These are phyloP conservation scores for Strix aluco DNA, from an alignment of 2,113 vertebrate species.

Conservation along the genomic window DNA sequence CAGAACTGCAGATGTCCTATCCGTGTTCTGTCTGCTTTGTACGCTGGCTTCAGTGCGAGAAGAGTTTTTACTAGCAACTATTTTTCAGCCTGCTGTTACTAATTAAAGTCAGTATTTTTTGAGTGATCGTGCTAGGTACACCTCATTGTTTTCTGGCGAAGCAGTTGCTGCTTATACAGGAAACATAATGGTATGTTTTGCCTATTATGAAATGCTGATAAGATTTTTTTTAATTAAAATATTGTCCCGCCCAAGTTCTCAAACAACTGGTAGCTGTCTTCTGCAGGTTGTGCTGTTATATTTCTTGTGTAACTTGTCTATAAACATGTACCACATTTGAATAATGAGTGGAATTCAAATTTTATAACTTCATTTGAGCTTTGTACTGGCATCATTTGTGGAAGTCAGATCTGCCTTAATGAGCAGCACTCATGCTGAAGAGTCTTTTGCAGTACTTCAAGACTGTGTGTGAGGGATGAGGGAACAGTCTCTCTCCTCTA, in stretches of 20 bases:
- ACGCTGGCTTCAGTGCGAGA: not conserved
- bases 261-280: not conserved
- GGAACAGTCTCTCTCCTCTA: not conserved
- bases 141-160: not conserved
- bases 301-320: constrained; percentile 48
- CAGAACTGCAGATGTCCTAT: not conserved
- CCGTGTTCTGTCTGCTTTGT: not conserved
- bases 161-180: not conserved
- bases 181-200: not conserved
- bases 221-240: not conserved
- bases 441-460: not conserved
- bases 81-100: not conserved
- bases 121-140: not conserved
- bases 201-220: not conserved
- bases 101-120: not conserved
- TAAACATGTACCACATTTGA: constrained; percentile 7
- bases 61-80: not conserved
- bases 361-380: not conserved
- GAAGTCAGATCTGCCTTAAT: not conserved
- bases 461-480: not conserved
- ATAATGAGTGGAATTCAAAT: constrained; percentile 50
- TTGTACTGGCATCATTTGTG: not conserved
- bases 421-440: not conserved
- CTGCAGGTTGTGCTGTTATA: not conserved
- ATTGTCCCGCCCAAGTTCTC: not conserved